Base-by-base conservation (phyloP, 1,140 invertebrate genomes). In the Pseudomyrmex concolor region DNA sequence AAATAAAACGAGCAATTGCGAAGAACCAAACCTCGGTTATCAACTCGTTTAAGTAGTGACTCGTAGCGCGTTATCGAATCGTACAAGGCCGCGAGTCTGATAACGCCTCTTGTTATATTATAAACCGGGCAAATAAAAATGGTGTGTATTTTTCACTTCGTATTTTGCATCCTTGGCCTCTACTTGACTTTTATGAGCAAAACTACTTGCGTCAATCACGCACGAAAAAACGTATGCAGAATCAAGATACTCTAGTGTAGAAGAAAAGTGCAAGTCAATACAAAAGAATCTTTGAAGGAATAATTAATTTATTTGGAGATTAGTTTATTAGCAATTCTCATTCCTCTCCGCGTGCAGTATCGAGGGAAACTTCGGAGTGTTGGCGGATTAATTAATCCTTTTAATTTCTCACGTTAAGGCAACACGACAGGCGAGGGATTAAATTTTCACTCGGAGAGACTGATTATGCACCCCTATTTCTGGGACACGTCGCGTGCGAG, bases 31-130 rank as follows among this genome's bases (percentile, higher is more conserved):
- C 55, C 73, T 66, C 48, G 62, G 62, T 77, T 77, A 77, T 77
- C 73, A 45, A 63, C 25, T 66, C 50, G 80, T 76, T 57, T 76
- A 19, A 74, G 59, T 54, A 13, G 70, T 45, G 71, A 57, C 57
- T 59, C 50, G 43, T 22, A 66, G 34, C 54, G 64, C 83, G 81
- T 88, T 88, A 88, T 88, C 86, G 72, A 67, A 78, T 83, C 73
- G 86, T 12, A 77, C 87, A 88, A 88, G 87, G 86, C 77, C 87
- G 78, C 62, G 68, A 60, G 60, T 34, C 66, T 48, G 87, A 88
- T 87, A 87, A 88, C 60, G 43, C 74, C 63, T 60, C 43, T 84
- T 19, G 13, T 77, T 71, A 34, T 17, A 71, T 59, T 13, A 62
- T 50, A 43, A 66, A 48, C 13, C 8, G 34, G 8, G 64, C 51